These are phyloP conservation scores for Helicorthomorpha holstii DNA, from an alignment of 1,140 invertebrate species.

Conservation along the genomic window DNA sequence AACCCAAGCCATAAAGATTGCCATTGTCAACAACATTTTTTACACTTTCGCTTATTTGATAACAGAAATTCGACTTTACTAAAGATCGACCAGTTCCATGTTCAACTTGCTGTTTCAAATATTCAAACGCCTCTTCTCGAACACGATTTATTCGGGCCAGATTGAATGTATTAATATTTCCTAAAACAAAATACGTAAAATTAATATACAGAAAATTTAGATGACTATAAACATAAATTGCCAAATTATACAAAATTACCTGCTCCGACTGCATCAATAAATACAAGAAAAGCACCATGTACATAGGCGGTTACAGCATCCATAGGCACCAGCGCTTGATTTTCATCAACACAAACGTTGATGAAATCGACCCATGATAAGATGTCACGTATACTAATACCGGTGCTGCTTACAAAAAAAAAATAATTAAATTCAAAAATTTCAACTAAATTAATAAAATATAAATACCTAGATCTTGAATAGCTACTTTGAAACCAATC, in stretches of 20 bases:
- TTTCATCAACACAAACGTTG: constrained; percentile 35
- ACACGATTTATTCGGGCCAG: too few relatives aligned
- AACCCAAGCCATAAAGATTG: too few relatives aligned
- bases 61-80: too few relatives aligned
- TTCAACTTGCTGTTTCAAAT: too few relatives aligned
- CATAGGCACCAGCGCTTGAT: constrained; percentile 7
- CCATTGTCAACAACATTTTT: too few relatives aligned
- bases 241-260: constrained; percentile 15
- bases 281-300: constrained; percentile 77
- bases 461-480: constrained; percentile 41
- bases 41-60: too few relatives aligned
- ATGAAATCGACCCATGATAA: constrained; percentile 87
- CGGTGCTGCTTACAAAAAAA: constrained; percentile 10
- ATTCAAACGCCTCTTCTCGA: too few relatives aligned
- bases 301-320: constrained; percentile 44
- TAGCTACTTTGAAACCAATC: constrained; percentile 56
- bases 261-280: constrained; percentile 71
- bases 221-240: neutral
- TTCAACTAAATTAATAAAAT: constrained; percentile 6
- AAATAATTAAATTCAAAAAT: constrained; percentile 5
- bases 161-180: too few relatives aligned
- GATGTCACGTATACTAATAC: constrained; percentile 79
- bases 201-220: too few relatives aligned
- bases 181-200: too few relatives aligned
- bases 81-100: too few relatives aligned